Conservation (phyloP, 2,888 invertebrate species). For the Microctonus aethiopoides region DNA sequence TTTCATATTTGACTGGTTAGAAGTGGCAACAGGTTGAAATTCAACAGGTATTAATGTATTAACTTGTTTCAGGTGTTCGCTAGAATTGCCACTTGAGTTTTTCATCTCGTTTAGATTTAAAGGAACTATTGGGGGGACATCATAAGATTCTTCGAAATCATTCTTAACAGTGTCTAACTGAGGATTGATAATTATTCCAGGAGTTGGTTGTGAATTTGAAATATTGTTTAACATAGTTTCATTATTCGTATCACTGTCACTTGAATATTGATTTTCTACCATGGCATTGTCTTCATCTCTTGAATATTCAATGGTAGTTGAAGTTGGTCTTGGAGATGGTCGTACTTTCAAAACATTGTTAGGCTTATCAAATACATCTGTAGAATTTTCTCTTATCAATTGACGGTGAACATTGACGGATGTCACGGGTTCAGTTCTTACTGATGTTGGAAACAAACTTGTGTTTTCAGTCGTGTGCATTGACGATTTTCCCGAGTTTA, state of each 20-base stretch:
- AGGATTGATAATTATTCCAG: no score
- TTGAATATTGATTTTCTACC: not conserved
- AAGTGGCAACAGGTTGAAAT: slow-evolving; percentile 18
- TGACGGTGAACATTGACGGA: not conserved
- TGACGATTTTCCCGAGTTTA: not conserved
- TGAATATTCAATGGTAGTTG: not conserved
- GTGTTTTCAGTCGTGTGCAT: not conserved
- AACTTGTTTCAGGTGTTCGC: slow-evolving; percentile 18
- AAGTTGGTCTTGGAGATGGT: not conserved
- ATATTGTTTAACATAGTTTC: not conserved
- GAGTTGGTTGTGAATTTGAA: not conserved
- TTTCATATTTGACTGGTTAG: not conserved
- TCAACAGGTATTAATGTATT: slow-evolving; percentile 13
- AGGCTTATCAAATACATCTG: not conserved
- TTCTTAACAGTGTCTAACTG: no score
- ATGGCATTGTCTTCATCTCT: not conserved
- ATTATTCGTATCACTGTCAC: not conserved
- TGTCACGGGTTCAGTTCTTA: not conserved
- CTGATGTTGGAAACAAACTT: not conserved
- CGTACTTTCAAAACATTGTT: not conserved
- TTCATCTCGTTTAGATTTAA: not conserved
- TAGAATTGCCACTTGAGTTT: not conserved
- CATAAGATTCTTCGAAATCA: not conserved
- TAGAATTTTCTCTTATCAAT: not conserved
- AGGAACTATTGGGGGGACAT: no score